These are phyloP conservation scores for Antitype chi DNA, from an alignment of 2,888 invertebrate genomes.

Conservation along the genomic window DNA sequence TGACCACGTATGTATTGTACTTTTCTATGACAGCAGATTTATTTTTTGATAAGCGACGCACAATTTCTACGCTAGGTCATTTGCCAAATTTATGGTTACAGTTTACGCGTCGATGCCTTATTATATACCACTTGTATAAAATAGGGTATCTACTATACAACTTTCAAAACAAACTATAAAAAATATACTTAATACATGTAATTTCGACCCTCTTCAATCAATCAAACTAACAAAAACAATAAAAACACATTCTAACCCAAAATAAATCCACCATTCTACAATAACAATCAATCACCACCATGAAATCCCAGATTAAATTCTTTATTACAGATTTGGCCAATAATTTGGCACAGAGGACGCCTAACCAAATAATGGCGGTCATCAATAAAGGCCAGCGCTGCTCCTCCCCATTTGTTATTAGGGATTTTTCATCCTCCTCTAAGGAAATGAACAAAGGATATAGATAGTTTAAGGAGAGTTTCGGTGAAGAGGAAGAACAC, in stretches of 20 bases:
- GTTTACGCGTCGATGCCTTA: no score
- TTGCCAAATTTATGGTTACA: no score
- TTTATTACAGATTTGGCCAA: constrained; percentile 66
- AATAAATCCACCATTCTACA: constrained; percentile 7
- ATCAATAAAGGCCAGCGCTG: constrained; percentile 71
- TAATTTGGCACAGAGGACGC: constrained; percentile 69
- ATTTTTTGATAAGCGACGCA: no score
- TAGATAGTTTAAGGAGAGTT: constrained; percentile 59
- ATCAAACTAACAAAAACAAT: neutral
- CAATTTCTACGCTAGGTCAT: no score
- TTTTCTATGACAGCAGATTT: no score
- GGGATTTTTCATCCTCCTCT: constrained; percentile 72
- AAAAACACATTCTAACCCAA: neutral
- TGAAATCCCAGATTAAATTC: constrained; percentile 68
- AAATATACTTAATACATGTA: neutral
- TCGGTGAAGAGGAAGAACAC: neutral
- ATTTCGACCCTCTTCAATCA: neutral
- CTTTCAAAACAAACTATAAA: no score
- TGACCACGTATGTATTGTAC: no score
- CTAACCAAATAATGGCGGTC: constrained; percentile 76
- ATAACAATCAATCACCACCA: constrained; percentile 38
- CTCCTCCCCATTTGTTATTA: constrained; percentile 73
- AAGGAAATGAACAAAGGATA: constrained; percentile 71
- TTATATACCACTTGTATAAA: no score
- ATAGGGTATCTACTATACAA: no score